These are phyloP conservation scores for Lathronympha strigana DNA, from an alignment of 2,888 invertebrate genomes.

Conservation along the genomic window DNA sequence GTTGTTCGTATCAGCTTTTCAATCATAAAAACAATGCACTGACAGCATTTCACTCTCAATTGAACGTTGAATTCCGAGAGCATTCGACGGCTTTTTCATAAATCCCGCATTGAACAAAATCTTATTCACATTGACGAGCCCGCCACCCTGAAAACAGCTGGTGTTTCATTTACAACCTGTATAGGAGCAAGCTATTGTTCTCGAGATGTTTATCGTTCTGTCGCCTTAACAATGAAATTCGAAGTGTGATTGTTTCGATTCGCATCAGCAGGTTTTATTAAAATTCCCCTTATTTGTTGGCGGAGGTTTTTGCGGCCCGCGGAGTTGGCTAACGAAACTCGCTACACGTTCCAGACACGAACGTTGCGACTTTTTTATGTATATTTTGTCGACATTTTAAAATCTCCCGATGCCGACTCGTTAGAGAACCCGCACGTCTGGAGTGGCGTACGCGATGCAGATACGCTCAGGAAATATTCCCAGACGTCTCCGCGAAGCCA, in stretches of 20 bases:
- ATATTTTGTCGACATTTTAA: constrained; percentile 53
- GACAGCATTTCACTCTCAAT: constrained; percentile 24
- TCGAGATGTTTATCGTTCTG: constrained; percentile 58
- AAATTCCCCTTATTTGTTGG: constrained; percentile 68
- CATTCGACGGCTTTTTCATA: constrained; percentile 40
- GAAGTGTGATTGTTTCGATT: constrained; percentile 68
- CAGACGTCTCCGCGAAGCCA: constrained; percentile 62
- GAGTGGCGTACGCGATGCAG: constrained; percentile 44
- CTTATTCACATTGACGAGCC: constrained; percentile 41
- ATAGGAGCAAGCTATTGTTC: constrained; percentile 55
- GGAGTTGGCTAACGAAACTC: constrained; percentile 55
- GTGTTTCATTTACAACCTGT: constrained; percentile 43
- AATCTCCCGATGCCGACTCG: constrained; percentile 60
- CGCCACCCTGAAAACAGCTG: constrained; percentile 42
- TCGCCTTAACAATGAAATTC: constrained; percentile 63
- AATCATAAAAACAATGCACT: constrained; percentile 38
- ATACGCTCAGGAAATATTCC: constrained; percentile 61
- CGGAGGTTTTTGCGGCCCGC: constrained; percentile 53
- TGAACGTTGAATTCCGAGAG: constrained; percentile 30
- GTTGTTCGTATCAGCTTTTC: constrained; percentile 27
- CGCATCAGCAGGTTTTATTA: constrained; percentile 69
- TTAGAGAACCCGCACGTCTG: constrained; percentile 54
- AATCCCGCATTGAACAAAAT: constrained; percentile 41
- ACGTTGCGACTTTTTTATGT: constrained; percentile 44
- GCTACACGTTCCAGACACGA: constrained; percentile 47